Conservation (phyloP, 2,113 vertebrate genomes). For the Mormyrus lacerda region DNA sequence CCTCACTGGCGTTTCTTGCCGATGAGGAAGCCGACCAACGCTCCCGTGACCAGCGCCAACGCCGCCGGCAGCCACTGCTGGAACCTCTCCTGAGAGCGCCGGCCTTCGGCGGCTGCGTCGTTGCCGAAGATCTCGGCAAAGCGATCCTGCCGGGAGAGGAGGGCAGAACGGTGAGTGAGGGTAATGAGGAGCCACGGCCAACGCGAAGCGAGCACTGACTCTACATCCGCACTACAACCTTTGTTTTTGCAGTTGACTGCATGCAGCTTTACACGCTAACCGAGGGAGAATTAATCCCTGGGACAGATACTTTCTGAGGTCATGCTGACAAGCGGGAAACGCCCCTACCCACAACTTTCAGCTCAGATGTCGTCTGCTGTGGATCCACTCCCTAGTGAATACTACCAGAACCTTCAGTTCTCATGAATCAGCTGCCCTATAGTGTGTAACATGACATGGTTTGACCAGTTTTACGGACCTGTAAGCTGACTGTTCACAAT, state of each 20-base stretch:
- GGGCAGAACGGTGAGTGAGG: not conserved
- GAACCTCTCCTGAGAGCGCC: constrained; percentile 28
- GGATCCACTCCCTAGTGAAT: not conserved
- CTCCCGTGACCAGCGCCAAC: constrained; percentile 37
- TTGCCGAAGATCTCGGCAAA: constrained; percentile 51
- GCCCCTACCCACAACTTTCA: not conserved
- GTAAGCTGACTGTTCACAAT: not conserved
- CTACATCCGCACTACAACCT: not conserved
- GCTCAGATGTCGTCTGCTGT: not conserved
- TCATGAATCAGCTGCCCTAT: not conserved
- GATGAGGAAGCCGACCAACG: constrained; percentile 34
- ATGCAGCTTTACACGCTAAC: not conserved
- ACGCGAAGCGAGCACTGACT: not conserved
- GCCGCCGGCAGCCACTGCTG: constrained; percentile 39
- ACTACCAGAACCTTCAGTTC: not conserved
- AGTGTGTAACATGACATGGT: not conserved
- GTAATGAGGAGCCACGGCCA: not conserved
- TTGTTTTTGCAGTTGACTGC: not conserved
- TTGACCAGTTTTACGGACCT: not conserved
- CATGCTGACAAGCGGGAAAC: not conserved
- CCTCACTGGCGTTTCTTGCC: constrained; percentile 38
- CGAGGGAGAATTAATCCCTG: not conserved
- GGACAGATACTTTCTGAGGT: not conserved
- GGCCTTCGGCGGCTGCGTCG: constrained; percentile 29
- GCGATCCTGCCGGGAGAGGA: constrained; percentile 33